These are phyloP conservation scores for Lapara coniferarum DNA, from an alignment of 2,888 invertebrate species.

Conservation along the genomic window DNA sequence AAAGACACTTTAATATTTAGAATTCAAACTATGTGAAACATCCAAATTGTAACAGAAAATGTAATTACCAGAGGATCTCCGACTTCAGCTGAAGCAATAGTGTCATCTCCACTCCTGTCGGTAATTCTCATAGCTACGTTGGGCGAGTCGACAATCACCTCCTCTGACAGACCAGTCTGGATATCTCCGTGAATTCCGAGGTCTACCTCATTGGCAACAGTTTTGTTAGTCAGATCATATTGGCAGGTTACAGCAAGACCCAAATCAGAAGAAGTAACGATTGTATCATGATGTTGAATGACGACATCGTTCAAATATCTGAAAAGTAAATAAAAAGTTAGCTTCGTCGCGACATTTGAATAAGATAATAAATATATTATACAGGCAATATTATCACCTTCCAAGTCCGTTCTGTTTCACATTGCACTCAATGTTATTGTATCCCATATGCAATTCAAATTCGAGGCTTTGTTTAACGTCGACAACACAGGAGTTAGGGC, in stretches of 20 bases:
- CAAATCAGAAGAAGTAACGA: slow-evolving; percentile 96
- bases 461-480: slow-evolving; percentile 94
- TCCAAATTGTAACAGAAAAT: slow-evolving; percentile 21
- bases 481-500: slow-evolving; percentile 95
- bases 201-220: slow-evolving; percentile 95
- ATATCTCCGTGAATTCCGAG: slow-evolving; percentile 95
- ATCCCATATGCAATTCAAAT: slow-evolving; percentile 96
- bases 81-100: slow-evolving; percentile 94
- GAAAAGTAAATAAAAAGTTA: slow-evolving; percentile 36
- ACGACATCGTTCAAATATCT: slow-evolving; percentile 95
- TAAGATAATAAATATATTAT: neutral
- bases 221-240: slow-evolving; percentile 96
- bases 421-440: slow-evolving; percentile 96
- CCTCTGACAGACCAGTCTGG: slow-evolving; percentile 92
- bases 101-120: slow-evolving; percentile 91
- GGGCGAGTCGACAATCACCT: slow-evolving; percentile 96
- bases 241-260: slow-evolving; percentile 97
- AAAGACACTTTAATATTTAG: slow-evolving; percentile 34
- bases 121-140: slow-evolving; percentile 97
- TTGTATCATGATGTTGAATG: slow-evolving; percentile 97
- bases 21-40: neutral
- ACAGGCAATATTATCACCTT: slow-evolving; percentile 69
- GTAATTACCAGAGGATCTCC: slow-evolving; percentile 90
- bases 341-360: neutral
- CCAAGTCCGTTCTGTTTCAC: slow-evolving; percentile 95